These are phyloP conservation scores for Agrotis ipsilon DNA, from an alignment of 2,888 invertebrate genomes.

Conservation along the genomic window DNA sequence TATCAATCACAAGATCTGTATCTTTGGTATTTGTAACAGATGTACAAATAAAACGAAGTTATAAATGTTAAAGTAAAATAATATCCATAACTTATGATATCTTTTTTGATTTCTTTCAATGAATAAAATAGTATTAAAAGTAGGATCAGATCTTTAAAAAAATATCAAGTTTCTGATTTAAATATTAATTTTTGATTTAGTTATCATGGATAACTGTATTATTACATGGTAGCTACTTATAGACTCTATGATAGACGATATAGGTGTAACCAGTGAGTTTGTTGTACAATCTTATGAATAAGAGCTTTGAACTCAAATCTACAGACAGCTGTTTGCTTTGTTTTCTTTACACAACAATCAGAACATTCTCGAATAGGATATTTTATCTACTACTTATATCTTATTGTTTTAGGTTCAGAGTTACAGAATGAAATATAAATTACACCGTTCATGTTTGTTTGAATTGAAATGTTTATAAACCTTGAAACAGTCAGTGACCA, in stretches of 20 bases:
- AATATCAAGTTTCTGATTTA: slow-evolving; percentile 18
- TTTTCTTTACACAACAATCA: slow-evolving; percentile 33
- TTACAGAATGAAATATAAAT: slow-evolving; percentile 55
- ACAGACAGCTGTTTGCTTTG: slow-evolving; percentile 38
- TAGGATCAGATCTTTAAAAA: slow-evolving; percentile 20
- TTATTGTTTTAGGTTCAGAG: slow-evolving; percentile 52
- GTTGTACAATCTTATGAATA: slow-evolving; percentile 26
- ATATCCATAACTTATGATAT: slow-evolving; percentile 30
- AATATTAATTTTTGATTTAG: slow-evolving; percentile 23
- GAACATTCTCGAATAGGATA: slow-evolving; percentile 48
- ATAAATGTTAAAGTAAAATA: slow-evolving; percentile 66
- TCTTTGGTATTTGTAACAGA: slow-evolving; percentile 77
- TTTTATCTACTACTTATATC: slow-evolving; percentile 39
- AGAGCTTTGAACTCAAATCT: slow-evolving; percentile 41
- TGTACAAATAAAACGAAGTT: slow-evolving; percentile 82
- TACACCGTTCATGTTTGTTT: slow-evolving; percentile 54
- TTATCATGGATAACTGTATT: slow-evolving; percentile 17
- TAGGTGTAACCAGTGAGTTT: slow-evolving; percentile 40
- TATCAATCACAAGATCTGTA: slow-evolving; percentile 74
- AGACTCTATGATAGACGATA: slow-evolving; percentile 22
- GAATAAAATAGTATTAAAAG: slow-evolving; percentile 8
- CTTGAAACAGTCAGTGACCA: neutral
- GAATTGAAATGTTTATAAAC: slow-evolving; percentile 31
- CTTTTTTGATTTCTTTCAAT: slow-evolving; percentile 34
- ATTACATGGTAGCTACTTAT: slow-evolving; percentile 43